phyloP scores from a whole-genome alignment of 1,140 invertebrate genomes.

The Leptestheria dahalacensis region DNA sequence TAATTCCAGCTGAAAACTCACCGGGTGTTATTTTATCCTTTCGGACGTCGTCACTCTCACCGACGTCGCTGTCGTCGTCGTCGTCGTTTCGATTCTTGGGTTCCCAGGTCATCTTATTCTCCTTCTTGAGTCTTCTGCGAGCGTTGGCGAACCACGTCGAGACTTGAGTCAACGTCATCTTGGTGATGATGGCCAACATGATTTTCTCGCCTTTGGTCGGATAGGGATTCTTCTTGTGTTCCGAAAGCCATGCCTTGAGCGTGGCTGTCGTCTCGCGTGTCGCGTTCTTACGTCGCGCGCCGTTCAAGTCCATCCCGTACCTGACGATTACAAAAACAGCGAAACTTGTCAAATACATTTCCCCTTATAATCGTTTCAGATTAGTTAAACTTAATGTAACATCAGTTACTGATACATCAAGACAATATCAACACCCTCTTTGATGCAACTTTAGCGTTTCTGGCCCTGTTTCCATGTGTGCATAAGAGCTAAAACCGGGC shows the following conservation, averaged over 20 bases:
- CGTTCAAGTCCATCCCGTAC: conserved; percentile 79
- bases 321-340: conserved; percentile 34
- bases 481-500: no score
- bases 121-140: conserved; percentile 43
- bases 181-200: conserved; percentile 95
- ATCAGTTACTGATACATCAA: no score
- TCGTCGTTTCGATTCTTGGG: conserved; percentile 34
- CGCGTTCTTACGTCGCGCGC: conserved; percentile 85
- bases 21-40: conserved; percentile 48
- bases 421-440: no score
- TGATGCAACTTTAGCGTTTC: no score
- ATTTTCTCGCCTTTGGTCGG: conserved; percentile 98
- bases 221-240: conserved; percentile 92
- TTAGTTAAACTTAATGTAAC: no score
- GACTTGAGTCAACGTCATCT: conserved; percentile 83
- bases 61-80: conserved; percentile 28
- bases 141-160: conserved; percentile 57
- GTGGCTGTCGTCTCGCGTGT: conserved; percentile 93
- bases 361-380: no score
- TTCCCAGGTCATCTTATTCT: conserved; percentile 54
- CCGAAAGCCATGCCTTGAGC: conserved; percentile 78
- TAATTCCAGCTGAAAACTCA: conserved; percentile 40
- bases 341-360: neutral
- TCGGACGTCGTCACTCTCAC: conserved; percentile 40
- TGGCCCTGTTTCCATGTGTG: no score